These are phyloP conservation scores for Kryphioiulus occultus DNA, from an alignment of 2,888 invertebrate genomes.

Conservation along the genomic window DNA sequence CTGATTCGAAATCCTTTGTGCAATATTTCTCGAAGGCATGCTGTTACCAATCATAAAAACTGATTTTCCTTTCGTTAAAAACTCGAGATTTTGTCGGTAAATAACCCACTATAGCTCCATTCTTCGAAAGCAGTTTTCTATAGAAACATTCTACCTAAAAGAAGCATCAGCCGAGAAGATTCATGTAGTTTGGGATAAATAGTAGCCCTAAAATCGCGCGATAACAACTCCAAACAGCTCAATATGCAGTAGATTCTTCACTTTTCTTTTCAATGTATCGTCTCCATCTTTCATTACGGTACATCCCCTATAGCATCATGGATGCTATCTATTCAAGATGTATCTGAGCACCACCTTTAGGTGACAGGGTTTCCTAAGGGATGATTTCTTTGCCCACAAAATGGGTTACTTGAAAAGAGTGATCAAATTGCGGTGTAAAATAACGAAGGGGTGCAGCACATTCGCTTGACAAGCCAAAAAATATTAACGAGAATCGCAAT, in stretches of 20 bases:
- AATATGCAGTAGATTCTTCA: neutral
- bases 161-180: neutral
- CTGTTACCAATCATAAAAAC: neutral
- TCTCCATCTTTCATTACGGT: neutral
- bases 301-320: neutral
- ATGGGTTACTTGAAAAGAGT: neutral
- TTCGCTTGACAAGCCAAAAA: neutral
- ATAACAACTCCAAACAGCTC: neutral
- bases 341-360: neutral
- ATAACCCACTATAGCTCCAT: neutral
- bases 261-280: neutral
- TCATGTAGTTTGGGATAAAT: neutral
- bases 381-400: constrained; percentile 17
- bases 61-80: neutral
- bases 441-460: neutral
- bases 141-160: neutral
- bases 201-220: neutral
- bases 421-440: neutral
- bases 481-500: neutral
- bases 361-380: constrained; percentile 6
- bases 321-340: neutral
- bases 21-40: neutral
- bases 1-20: neutral
- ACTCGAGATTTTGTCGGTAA: neutral
- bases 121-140: neutral